A percentile compares a stretch with the other conserved stretches of the same genome.
Evolutionary conservation across 2,888 invertebrate genomes (phyloP).

Genomic region (Lamproptera curius): DNA sequence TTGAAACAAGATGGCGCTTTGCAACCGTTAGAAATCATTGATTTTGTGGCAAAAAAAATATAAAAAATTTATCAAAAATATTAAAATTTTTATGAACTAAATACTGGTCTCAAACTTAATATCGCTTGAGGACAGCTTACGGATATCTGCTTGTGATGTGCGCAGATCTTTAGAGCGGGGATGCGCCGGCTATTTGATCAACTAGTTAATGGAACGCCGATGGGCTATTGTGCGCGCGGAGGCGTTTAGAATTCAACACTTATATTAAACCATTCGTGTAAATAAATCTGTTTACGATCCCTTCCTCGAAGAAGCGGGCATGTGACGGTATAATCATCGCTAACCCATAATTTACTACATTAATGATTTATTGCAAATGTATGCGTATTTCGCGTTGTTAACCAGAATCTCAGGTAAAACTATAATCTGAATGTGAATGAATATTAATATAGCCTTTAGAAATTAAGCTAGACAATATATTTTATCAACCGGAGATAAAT

Average conservation of each 20-base stretch:
- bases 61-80: no score
- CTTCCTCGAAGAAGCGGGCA: conserved; percentile 36
- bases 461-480: neutral
- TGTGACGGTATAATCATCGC: neutral
- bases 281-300: conserved; percentile 34
- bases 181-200: conserved; percentile 61
- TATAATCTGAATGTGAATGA: neutral
- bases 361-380: no score
- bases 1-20: no score
- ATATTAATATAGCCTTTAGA: neutral
- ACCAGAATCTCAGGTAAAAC: no score
- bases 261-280: conserved; percentile 60
- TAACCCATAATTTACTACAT: neutral
- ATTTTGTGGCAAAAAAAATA: no score
- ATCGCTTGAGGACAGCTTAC: no score
- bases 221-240: conserved; percentile 60
- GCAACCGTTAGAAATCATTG: no score
- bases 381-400: no score
- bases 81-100: no score
- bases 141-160: conserved; percentile 13
- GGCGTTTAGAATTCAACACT: conserved; percentile 64
- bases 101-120: no score
- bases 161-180: conserved; percentile 42
- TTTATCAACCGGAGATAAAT: neutral
- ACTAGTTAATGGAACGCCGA: conserved; percentile 73